phyloP scores from a whole-genome alignment of 2,888 invertebrate species.

The Dasysyrphus albostriatus region DNA sequence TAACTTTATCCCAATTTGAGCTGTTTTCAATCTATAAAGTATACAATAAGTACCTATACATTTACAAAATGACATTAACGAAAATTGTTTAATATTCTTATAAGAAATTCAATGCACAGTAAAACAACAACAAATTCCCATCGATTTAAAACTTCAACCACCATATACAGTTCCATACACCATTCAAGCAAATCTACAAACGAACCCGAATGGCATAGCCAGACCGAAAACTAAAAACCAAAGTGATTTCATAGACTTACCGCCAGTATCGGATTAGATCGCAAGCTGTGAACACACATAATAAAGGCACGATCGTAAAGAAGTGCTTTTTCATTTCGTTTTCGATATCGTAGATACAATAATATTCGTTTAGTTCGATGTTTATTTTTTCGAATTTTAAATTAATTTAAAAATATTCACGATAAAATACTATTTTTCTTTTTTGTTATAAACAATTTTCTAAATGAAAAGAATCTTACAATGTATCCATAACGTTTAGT shows the following conservation, averaged over 20 bases:
- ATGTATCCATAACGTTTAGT: conserved; percentile 35
- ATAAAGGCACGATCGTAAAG: conserved; percentile 51
- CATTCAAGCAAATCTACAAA: conserved; percentile 70
- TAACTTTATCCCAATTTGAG: no score
- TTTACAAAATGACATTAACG: no score
- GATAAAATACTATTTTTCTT: not conserved
- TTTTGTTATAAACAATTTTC: conserved; percentile 17
- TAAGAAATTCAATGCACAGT: not conserved
- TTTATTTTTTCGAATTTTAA: not conserved
- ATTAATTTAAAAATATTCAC: conserved; percentile 3
- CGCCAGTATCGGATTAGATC: conserved; percentile 76
- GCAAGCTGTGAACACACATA: conserved; percentile 70
- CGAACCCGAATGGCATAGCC: conserved; percentile 66
- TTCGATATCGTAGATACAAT: conserved; percentile 53
- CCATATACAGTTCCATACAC: conserved; percentile 50
- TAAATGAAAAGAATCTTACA: conserved; percentile 16
- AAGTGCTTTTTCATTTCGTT: conserved; percentile 43
- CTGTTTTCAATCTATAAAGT: no score
- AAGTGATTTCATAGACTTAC: conserved; percentile 72
- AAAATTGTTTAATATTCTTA: not conserved
- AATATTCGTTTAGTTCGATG: conserved; percentile 30
- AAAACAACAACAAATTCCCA: not conserved
- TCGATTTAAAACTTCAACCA: conserved; percentile 34
- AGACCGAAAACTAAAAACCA: conserved; percentile 71
- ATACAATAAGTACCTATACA: no score